A percentile compares a stretch with the other conserved stretches of the same genome.
These are phyloP conservation scores for Orussus abietinus DNA, from an alignment of 1,140 invertebrate species.

Conservation along the genomic window DNA sequence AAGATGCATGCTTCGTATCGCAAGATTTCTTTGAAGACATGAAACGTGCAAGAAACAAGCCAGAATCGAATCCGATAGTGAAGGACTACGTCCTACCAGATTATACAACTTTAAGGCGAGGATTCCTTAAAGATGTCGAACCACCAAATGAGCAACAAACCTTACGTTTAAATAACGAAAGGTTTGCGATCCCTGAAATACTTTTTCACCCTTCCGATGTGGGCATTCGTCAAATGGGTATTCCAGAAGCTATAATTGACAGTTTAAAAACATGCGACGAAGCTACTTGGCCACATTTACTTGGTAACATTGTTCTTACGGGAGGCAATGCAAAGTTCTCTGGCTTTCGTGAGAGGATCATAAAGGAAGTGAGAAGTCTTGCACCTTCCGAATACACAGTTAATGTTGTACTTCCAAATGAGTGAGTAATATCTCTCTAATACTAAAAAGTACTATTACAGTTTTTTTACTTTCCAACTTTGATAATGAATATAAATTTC, in stretches of 20 bases:
- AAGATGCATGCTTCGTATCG: conserved; percentile 95
- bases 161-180: conserved; percentile 84
- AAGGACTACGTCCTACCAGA: conserved; percentile 95
- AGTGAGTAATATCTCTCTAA: conserved; percentile 49
- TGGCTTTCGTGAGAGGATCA: conserved; percentile 79
- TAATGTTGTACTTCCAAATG: conserved; percentile 66
- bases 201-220: conserved; percentile 94
- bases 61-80: conserved; percentile 64
- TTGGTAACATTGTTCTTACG: conserved; percentile 85
- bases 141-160: conserved; percentile 71
- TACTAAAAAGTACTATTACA: conserved; percentile 6
- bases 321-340: conserved; percentile 86
- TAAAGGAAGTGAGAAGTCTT: conserved; percentile 73
- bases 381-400: conserved; percentile 75
- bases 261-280: conserved; percentile 69
- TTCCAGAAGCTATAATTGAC: conserved; percentile 83
- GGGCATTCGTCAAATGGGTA: conserved; percentile 91
- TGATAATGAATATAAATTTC: conserved; percentile 3
- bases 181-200: conserved; percentile 91
- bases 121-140: conserved; percentile 67
- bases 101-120: conserved; percentile 80
- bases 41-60: conserved; percentile 66
- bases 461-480: conserved; percentile 15
- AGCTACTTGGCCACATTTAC: conserved; percentile 76
- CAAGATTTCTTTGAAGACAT: conserved; percentile 83